Evolutionary conservation across 2,797 vertebrate species (phyloP).

Genomic region (Microcaecilia unicolor): DNA sequence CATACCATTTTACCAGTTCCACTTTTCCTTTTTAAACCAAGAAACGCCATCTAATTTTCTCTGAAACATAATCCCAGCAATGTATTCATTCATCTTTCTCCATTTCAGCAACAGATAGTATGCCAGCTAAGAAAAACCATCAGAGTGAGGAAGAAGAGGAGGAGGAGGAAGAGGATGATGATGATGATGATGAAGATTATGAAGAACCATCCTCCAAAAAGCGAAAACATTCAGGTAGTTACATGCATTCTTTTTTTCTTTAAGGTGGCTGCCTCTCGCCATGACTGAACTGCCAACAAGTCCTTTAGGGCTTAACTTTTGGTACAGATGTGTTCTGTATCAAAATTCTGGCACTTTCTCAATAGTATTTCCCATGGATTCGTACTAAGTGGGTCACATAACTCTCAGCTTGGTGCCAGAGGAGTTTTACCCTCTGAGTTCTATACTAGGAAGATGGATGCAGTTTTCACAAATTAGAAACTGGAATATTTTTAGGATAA

Average conservation of each 20-base stretch:
- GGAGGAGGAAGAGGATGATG: no score
- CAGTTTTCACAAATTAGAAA: no score
- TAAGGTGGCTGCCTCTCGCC: not conserved
- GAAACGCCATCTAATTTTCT: no score
- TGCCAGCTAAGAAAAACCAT: slow-evolving; percentile 39
- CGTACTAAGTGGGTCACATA: not conserved
- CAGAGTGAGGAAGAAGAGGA: slow-evolving; percentile 36
- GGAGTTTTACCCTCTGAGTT: not conserved
- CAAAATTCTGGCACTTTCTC: not conserved
- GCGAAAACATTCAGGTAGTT: slow-evolving; percentile 49
- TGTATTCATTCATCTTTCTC: no score
- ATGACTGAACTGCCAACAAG: not conserved
- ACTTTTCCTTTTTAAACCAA: slow-evolving; percentile 8
- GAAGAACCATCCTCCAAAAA: slow-evolving; percentile 49
- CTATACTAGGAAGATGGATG: no score
- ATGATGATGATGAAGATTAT: slow-evolving; percentile 37
- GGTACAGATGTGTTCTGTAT: not conserved
- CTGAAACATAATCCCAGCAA: no score
- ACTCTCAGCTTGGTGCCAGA: not conserved
- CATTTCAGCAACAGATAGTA: slow-evolving; percentile 21
- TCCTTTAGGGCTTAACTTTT: not conserved
- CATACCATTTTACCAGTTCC: not conserved
- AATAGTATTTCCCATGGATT: not conserved
- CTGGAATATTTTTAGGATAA: no score
- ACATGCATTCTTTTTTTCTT: slow-evolving; percentile 8